Evolutionary conservation across 2,888 invertebrate genomes (phyloP).

Genomic region (Tipula unca): DNA sequence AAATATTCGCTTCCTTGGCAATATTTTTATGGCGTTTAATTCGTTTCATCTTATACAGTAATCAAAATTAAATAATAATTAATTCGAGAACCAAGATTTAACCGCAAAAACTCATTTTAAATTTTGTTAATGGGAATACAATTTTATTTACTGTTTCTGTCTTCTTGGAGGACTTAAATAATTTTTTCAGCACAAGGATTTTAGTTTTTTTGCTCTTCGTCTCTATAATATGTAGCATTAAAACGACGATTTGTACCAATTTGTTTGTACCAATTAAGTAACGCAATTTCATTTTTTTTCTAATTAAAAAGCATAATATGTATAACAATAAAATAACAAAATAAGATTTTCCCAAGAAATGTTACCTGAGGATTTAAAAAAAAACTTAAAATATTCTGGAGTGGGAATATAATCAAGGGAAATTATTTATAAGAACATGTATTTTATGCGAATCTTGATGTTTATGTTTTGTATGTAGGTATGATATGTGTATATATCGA

Average conservation of each 20-base stretch:
- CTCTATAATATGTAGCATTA: too few relatives aligned
- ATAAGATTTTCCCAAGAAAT: neutral
- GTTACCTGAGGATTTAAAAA: neutral
- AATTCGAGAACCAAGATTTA: neutral
- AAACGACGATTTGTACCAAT: neutral
- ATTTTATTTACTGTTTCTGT: neutral
- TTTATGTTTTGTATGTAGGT: too few relatives aligned
- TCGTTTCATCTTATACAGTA: too few relatives aligned
- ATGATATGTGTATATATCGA: neutral
- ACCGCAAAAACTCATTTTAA: neutral
- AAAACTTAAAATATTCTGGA: neutral
- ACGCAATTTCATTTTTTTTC: neutral
- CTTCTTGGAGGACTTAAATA: neutral
- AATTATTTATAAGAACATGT: neutral
- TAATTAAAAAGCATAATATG: neutral
- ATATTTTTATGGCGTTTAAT: neutral
- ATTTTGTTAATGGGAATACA: neutral
- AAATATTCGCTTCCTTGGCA: neutral
- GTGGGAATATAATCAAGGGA: neutral
- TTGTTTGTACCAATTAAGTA: too few relatives aligned
- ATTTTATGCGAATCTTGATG: neutral
- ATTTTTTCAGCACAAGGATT: neutral
- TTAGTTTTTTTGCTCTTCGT: neutral
- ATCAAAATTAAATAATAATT: neutral
- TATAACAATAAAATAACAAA: neutral